Conservation (phyloP, 2,888 invertebrate species). For the Plagodis dolabraria region DNA sequence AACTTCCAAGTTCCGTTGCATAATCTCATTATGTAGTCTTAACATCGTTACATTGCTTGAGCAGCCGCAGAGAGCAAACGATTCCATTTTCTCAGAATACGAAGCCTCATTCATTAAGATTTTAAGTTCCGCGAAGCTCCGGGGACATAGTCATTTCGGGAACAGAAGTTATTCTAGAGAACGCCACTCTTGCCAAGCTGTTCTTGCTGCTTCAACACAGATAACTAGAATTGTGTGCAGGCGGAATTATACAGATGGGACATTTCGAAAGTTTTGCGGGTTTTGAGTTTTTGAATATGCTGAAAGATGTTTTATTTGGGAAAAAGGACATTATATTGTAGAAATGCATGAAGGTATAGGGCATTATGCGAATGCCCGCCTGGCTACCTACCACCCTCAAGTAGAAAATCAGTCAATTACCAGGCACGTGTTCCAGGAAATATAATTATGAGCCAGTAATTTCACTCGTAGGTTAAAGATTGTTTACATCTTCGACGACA, state of each 20-base stretch:
- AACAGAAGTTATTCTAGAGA: constrained; percentile 30
- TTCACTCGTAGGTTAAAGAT: no score
- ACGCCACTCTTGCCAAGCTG: constrained; percentile 62
- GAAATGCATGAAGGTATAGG: no score
- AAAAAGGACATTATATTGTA: no score
- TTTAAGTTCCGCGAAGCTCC: constrained; percentile 66
- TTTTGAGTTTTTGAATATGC: no score
- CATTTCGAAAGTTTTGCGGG: constrained; percentile 2
- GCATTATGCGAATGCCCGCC: no score
- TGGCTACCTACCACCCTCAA: no score
- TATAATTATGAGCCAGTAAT: no score
- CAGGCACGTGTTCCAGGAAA: no score
- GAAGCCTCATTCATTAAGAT: constrained; percentile 67
- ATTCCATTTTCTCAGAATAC: constrained; percentile 33
- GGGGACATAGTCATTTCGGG: constrained; percentile 21
- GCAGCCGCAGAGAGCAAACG: constrained; percentile 26
- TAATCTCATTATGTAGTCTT: constrained; percentile 5
- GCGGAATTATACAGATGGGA: constrained; percentile 22
- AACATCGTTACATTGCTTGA: constrained; percentile 13
- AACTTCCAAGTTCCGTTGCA: constrained; percentile 5
- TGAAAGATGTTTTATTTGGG: no score
- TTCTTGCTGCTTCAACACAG: constrained; percentile 29
- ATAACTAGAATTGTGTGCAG: constrained; percentile 23
- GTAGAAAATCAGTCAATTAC: no score
- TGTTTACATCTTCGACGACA: no score